Evolutionary conservation across 2,888 invertebrate genomes (phyloP), one percentile per base, ranked within the genome.

Genomic region (Caenorhabditis afra): DNA sequence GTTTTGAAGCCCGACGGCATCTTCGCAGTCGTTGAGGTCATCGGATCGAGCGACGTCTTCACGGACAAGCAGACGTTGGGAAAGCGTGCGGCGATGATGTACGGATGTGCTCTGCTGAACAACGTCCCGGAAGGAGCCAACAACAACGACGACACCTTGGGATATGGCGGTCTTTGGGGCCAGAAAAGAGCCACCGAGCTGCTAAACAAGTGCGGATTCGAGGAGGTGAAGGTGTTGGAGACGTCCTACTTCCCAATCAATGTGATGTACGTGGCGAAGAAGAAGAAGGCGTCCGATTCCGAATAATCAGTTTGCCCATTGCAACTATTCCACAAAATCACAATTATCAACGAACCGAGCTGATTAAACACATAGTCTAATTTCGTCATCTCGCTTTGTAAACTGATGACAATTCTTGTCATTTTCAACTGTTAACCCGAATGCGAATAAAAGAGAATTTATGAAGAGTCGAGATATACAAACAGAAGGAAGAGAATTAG

Each of bases 21-120:
- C 3, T 87, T 87, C 57, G 81, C 81, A 5, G 84, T 87, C 84
- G 41, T 87, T n/a, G 87, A 87, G 61, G 71, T 85, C 29, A 52
- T 65, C 11, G 83, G 85, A 0, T 71, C 81, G 0, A 76, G 83
- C 47, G 86, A 82, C 57, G 76, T 68, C 3, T 41, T 39, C 39
- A 47, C 12, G 8, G 67, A 67, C 14, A 47, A 41, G 5, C 35
- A 57, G 5, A 58, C 22, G 3, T 49, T 73, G 35, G 73, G 65
- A 20, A 16, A 45, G 7, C 14, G 41, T 16, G 73, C 82, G 3
- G 66, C 82, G 0, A 41, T 80, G 14, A 44, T 79, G 29, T 85
- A 86, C 58, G 73, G 68, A n/a, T 67, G 65, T 8, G 83, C 84
- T 0, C 18, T 86, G 59, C 81, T 84, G 64, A 86, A 86, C 61